Evolutionary conservation across 2,113 vertebrate species (phyloP), one percentile per base, ranked within the genome.

Genomic region (Sterna hirundo): DNA sequence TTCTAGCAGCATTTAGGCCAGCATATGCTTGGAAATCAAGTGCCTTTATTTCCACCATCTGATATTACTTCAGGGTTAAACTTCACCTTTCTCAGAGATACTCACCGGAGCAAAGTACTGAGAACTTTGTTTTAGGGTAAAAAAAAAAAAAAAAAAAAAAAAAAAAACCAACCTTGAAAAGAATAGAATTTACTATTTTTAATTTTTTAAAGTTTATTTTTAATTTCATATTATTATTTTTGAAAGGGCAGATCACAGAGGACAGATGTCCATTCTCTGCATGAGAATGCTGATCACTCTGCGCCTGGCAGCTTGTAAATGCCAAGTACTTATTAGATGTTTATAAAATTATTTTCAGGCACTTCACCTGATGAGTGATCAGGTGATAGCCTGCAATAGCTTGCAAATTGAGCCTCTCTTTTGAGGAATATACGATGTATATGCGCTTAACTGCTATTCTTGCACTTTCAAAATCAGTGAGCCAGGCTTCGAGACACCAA

Each of bases 231-330:
- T 52, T 51, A 36, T 34, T 57, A 9, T 54, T 96, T 96, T 78
- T 86, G 52, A 61, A 69, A 94, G 84, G 72, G 70, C 60, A 55
- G 77, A 52, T 94, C 51, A 52, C 4, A 17, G 88, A 96, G 95
- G 91, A 65, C 80, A 90, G 57, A 65, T 88, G 81, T 94, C 89
- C 62, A 80, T 65, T 55, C 46, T 90, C 60, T 65, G 62, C 81
- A 29, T 54, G 40, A 77, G 52, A 90, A 23, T 17, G 42, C 83
- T 86, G 88, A 69, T 93, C 40, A 8, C 90, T 40, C 3, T 70
- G 71, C 83, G 89, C 88, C 91, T 93, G 93, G 65, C 90, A 96
- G 83, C 83, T 94, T 95, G 91, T 32, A 97, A 97, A 97, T 97
- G 93, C 94, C 94, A 97, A 91, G 70, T 71, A 62, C 80, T 94